Percentiles rank a stretch among this genome's conserved stretches.
phyloP scores from a whole-genome alignment of 2,797 vertebrate species.

The Xiphorhynchus erythropygius region DNA sequence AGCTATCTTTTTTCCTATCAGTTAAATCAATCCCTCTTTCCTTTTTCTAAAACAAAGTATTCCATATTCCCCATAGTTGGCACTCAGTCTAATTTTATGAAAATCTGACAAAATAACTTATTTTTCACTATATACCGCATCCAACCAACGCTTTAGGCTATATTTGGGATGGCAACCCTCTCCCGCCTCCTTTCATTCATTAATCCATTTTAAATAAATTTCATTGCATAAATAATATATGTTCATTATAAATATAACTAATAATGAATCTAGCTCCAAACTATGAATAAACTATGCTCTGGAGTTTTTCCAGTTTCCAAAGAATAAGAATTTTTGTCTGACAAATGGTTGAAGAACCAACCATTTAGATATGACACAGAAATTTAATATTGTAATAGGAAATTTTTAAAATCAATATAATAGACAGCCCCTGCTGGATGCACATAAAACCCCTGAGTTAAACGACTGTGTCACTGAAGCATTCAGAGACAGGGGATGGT shows the following conservation, averaged over 20 bases:
- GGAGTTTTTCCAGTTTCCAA: constrained; percentile 1
- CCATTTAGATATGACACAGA: constrained; percentile 14
- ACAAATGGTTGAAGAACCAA: constrained; percentile 14
- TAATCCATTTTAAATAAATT: constrained; percentile 34
- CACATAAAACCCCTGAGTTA: constrained; percentile 42
- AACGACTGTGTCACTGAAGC: constrained; percentile 19
- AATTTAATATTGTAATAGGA: constrained; percentile 47
- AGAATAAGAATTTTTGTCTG: not conserved
- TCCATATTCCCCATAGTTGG: not conserved
- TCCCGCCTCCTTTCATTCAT: not conserved
- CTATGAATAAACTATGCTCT: constrained; percentile 25
- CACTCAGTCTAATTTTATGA: constrained; percentile 17
- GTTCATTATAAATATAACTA: constrained; percentile 48
- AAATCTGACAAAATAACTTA: constrained; percentile 15
- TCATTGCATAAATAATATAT: constrained; percentile 20
- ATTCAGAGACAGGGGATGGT: not conserved
- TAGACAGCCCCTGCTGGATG: constrained; percentile 22
- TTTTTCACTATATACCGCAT: not conserved
- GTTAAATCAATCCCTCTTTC: not conserved
- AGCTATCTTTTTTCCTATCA: constrained; percentile 17
- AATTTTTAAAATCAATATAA: constrained; percentile 48
- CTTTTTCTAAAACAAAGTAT: not conserved
- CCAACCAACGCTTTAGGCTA: not conserved
- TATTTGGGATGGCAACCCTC: not conserved
- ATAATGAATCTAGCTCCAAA: constrained; percentile 13